phyloP scores from a whole-genome alignment of 2,888 invertebrate genomes.

The Prenolepis imparis region DNA sequence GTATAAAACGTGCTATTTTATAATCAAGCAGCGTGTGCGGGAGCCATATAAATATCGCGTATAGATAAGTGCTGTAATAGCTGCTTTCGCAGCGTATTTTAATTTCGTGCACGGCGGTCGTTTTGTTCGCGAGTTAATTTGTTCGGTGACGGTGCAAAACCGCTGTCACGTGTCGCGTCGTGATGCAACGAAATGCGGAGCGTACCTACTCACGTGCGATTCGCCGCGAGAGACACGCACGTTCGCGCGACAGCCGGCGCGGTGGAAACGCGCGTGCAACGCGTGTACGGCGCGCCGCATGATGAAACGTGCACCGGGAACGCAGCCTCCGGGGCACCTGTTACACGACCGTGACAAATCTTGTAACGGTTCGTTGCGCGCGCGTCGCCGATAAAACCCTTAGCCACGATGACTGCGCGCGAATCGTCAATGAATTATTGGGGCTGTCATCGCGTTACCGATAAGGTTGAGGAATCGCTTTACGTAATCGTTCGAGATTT shows the following conservation, averaged over 20 bases:
- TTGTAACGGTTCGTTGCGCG: slow-evolving; percentile 58
- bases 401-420: slow-evolving; percentile 46
- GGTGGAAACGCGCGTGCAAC: slow-evolving; percentile 71
- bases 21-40: slow-evolving; percentile 7
- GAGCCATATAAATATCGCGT: neutral
- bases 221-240: slow-evolving; percentile 65
- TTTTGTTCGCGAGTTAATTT: slow-evolving; percentile 43
- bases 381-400: slow-evolving; percentile 48
- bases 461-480: slow-evolving; percentile 29
- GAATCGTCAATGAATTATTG: slow-evolving; percentile 39
- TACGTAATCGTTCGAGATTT: neutral
- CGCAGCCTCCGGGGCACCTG: slow-evolving; percentile 75
- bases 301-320: slow-evolving; percentile 48
- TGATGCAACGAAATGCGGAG: slow-evolving; percentile 12
- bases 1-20: neutral
- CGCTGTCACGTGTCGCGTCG: slow-evolving; percentile 41
- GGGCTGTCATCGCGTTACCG: slow-evolving; percentile 36
- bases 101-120: slow-evolving; percentile 23
- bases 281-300: slow-evolving; percentile 34
- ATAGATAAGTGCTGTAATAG: no score
- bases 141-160: slow-evolving; percentile 50
- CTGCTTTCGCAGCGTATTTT: neutral
- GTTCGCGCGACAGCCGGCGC: slow-evolving; percentile 69
- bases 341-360: slow-evolving; percentile 70
- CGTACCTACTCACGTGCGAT: slow-evolving; percentile 37